Evolutionary conservation across 2,113 vertebrate genomes (phyloP).

Genomic region (Pangasianodon gigas): DNA sequence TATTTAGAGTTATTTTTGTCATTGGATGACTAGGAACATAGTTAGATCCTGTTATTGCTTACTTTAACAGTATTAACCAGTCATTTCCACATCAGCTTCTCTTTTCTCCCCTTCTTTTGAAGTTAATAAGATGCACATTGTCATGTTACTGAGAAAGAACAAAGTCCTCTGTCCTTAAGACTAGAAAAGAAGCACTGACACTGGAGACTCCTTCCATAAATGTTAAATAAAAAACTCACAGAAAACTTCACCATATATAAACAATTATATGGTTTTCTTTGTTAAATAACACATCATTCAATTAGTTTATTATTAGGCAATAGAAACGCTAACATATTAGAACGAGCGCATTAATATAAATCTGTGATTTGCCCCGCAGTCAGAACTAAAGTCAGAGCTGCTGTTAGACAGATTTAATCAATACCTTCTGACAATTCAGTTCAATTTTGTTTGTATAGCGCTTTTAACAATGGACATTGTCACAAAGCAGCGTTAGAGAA

Average conservation of each 20-base stretch:
- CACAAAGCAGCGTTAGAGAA: too few relatives aligned
- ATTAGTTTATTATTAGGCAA: too few relatives aligned
- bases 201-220: not conserved
- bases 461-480: too few relatives aligned
- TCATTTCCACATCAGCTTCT: not conserved
- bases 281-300: too few relatives aligned
- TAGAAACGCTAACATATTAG: too few relatives aligned
- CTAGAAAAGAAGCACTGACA: not conserved
- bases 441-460: too few relatives aligned
- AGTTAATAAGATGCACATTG: not conserved
- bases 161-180: not conserved
- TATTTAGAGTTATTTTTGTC: not conserved
- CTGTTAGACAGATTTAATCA: too few relatives aligned
- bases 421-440: too few relatives aligned
- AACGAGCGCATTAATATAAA: too few relatives aligned
- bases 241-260: not conserved
- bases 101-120: not conserved
- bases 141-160: not conserved
- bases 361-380: too few relatives aligned
- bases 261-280: too few relatives aligned
- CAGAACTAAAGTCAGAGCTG: too few relatives aligned
- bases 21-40: not conserved
- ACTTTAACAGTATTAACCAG: not conserved
- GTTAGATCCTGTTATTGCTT: not conserved
- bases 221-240: not conserved